Evolutionary conservation across 2,888 invertebrate genomes (phyloP).

Genomic region (Noctua fimbriata): DNA sequence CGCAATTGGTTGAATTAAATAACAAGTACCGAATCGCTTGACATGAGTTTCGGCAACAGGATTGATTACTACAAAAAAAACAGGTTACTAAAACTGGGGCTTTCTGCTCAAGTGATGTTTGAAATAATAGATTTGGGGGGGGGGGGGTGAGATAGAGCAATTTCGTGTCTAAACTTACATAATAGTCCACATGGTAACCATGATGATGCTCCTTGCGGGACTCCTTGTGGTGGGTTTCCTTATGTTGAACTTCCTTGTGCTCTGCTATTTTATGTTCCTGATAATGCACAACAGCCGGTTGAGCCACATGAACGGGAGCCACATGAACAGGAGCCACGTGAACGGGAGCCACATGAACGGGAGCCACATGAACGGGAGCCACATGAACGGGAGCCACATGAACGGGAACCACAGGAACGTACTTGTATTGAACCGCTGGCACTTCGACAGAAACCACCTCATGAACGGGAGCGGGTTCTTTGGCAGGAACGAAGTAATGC

Average conservation of each 20-base stretch:
- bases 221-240: slow-evolving; percentile 62
- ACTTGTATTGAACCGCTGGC: slow-evolving; percentile 48
- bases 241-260: slow-evolving; percentile 51
- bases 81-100: background rate
- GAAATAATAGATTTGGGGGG: background rate
- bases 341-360: slow-evolving; percentile 25
- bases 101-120: background rate
- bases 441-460: slow-evolving; percentile 52
- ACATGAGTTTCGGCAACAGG: background rate
- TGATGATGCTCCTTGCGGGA: slow-evolving; percentile 60
- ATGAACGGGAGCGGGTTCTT: slow-evolving; percentile 69
- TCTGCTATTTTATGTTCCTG: slow-evolving; percentile 45
- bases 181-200: slow-evolving; percentile 76
- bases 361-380: slow-evolving; percentile 24
- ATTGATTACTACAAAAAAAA: background rate
- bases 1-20: background rate
- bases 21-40: background rate
- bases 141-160: background rate
- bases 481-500: slow-evolving; percentile 69
- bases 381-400: slow-evolving; percentile 29
- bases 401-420: slow-evolving; percentile 41
- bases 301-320: slow-evolving; percentile 40
- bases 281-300: slow-evolving; percentile 28
- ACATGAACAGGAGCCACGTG: slow-evolving; percentile 36
- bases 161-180: slow-evolving; percentile 70